Evolutionary conservation across 2,888 invertebrate species (phyloP).

Genomic region (Pandemis corylana): DNA sequence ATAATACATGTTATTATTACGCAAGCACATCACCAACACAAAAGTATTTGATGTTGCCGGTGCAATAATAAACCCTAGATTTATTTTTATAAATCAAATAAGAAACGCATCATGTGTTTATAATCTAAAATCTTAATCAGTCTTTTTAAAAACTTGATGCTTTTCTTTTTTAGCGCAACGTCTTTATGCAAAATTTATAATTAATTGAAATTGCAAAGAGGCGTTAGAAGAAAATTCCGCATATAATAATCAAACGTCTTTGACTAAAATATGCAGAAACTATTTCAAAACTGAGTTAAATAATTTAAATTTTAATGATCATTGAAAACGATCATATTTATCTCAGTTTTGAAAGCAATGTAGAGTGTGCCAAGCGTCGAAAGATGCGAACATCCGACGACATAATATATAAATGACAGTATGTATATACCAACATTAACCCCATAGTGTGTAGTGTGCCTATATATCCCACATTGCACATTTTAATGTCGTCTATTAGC

Average conservation of each 20-base stretch:
- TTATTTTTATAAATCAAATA: slow-evolving; percentile 47
- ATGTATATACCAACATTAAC: slow-evolving; percentile 39
- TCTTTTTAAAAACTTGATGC: slow-evolving; percentile 55
- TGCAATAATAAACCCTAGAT: slow-evolving; percentile 41
- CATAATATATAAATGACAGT: slow-evolving; percentile 18
- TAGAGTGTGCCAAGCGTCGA: slow-evolving; percentile 23
- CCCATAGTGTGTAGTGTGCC: slow-evolving; percentile 39
- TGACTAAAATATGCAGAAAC: slow-evolving; percentile 29
- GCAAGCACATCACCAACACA: slow-evolving; percentile 24
- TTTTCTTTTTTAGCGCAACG: slow-evolving; percentile 47
- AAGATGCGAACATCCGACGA: slow-evolving; percentile 18
- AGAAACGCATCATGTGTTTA: slow-evolving; percentile 54
- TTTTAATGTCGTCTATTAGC: slow-evolving; percentile 9
- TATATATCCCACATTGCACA: slow-evolving; percentile 34
- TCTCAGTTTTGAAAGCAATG: slow-evolving; percentile 20
- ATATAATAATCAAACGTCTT: slow-evolving; percentile 21
- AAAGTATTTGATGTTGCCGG: slow-evolving; percentile 19
- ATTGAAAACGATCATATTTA: slow-evolving; percentile 7
- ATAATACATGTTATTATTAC: slow-evolving; percentile 28
- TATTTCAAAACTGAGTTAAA: slow-evolving; percentile 28
- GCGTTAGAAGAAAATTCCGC: slow-evolving; percentile 27
- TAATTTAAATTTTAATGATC: neutral
- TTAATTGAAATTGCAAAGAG: slow-evolving; percentile 26
- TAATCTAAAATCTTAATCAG: slow-evolving; percentile 26
- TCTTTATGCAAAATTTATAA: slow-evolving; percentile 22